Conservation (phyloP, 92 coral and sea anemone species). For the Blastomussa wellsi region DNA sequence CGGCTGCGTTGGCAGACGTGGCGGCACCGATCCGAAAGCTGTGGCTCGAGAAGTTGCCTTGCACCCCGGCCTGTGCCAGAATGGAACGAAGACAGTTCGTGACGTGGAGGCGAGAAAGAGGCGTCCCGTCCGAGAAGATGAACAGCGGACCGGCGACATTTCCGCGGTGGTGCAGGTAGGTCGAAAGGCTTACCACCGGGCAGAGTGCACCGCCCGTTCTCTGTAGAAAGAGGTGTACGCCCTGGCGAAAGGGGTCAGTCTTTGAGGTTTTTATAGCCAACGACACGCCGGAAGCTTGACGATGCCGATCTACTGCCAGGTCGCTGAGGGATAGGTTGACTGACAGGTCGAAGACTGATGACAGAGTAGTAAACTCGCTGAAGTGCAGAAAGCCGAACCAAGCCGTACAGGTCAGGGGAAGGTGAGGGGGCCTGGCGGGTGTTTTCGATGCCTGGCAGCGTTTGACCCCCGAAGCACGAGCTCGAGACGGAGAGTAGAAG, state of each 20-base stretch:
- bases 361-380: neutral
- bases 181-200: neutral
- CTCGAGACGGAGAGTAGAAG: too few relatives aligned
- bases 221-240: neutral
- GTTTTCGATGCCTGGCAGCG: too few relatives aligned
- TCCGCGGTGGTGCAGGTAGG: neutral
- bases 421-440: neutral
- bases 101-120: neutral
- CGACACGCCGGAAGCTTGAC: neutral
- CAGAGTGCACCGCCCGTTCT: neutral
- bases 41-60: neutral
- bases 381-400: neutral
- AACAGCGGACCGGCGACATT: neutral
- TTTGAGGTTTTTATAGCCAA: neutral
- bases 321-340: neutral
- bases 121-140: neutral
- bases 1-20: neutral
- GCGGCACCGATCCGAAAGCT: too few relatives aligned
- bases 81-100: neutral
- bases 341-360: neutral
- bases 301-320: neutral
- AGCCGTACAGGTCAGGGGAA: neutral
- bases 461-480: too few relatives aligned
- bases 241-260: neutral
- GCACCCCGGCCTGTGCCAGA: neutral